phyloP scores from a whole-genome alignment of 2,797 vertebrate species.

The Gila robusta region DNA sequence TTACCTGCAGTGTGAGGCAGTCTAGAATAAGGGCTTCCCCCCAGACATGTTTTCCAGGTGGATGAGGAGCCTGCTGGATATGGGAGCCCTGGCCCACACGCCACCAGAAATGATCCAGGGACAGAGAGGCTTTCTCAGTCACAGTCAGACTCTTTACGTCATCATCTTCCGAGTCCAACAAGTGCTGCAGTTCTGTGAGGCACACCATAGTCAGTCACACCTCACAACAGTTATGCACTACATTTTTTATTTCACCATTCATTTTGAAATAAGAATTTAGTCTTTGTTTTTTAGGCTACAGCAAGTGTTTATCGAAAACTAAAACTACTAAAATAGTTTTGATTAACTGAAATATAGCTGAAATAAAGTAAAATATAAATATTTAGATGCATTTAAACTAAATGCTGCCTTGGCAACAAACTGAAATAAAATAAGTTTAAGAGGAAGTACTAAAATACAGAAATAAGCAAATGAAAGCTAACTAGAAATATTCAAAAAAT shows the following conservation, averaged over 20 bases:
- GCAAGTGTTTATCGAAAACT: background rate
- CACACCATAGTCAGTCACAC: background rate
- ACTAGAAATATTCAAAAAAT: background rate
- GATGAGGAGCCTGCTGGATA: conserved; percentile 94
- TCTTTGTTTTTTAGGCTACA: background rate
- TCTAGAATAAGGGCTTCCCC: conserved; percentile 94
- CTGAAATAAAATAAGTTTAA: background rate
- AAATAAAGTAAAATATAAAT: background rate
- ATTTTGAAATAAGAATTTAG: background rate
- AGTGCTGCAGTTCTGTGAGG: conserved; percentile 78
- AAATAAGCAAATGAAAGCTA: background rate
- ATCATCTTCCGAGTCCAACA: conserved; percentile 81
- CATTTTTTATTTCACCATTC: background rate
- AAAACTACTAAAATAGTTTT: background rate
- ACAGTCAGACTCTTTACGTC: conserved; percentile 82
- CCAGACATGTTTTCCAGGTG: conserved; percentile 95
- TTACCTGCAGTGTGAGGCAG: conserved; percentile 90
- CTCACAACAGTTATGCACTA: background rate
- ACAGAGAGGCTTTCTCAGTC: conserved; percentile 86
- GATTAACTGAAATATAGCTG: background rate
- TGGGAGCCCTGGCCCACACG: conserved; percentile 96
- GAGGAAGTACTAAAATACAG: background rate
- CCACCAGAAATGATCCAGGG: conserved; percentile 95
- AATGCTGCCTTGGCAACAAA: background rate
- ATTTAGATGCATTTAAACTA: background rate